Base-by-base conservation (phyloP, 2,888 invertebrate genomes). In the Melanotus villosus region DNA sequence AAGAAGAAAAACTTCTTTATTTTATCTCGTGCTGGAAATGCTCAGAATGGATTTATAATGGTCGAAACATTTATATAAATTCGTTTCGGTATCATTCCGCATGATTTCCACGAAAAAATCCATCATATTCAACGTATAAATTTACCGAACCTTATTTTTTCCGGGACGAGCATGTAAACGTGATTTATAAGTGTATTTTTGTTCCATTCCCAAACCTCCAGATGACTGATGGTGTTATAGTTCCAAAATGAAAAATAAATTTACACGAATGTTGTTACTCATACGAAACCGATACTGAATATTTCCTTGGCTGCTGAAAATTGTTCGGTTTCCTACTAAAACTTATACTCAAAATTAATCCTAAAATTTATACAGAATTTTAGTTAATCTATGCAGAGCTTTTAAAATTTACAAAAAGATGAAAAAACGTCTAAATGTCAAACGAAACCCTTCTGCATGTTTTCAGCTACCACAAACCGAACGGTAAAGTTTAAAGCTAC, bases 111-210 rank as follows among this genome's bases (percentile, higher is more conserved):
- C 32, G 16, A 18, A 14, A n/a, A n/a, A 10, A 52, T 52, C 52
- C 16, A 52, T 52, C 52, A 50, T 14, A 14, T 6, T 30, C 12
- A 26, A 5, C 23, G 32, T 52, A 52, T 18, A 18, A 52, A 52
- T 30, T 52, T 32, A 19, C 34, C 47, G 23, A 12, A 12, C 47
- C 26, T 26, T 21, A 47, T 47, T 23, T 47, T 47, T 47, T 47
- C n/a, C 19, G 18, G 18, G 26, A 50, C 26, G 32, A 52, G n/a
- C 52, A 18, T 9, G 18, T 16, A 32, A 32, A 16, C 52, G 14
- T 52, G 52, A 52, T 52, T 52, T 52, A 52, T 52, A 16, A 52
- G 32, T 52, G 23, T 52, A 52, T 52, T 52, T 50, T 52, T 52
- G 52, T 52, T 52, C 32, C 32, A 52, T 23, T 19, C 12, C 19